These are phyloP conservation scores for Tachysurus vachellii DNA, from an alignment of 2,113 vertebrate species.

Conservation along the genomic window DNA sequence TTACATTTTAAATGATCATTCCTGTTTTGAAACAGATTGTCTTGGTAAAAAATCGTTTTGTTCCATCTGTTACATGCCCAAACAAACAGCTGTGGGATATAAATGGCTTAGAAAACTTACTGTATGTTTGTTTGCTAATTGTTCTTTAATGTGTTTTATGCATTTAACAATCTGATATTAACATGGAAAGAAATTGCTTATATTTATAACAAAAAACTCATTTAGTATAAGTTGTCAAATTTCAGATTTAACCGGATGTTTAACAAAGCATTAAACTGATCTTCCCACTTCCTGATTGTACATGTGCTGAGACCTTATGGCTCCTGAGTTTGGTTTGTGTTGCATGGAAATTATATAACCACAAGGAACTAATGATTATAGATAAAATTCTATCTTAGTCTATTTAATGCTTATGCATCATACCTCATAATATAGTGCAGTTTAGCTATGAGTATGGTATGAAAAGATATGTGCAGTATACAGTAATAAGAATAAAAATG, in stretches of 20 bases:
- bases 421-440: background rate
- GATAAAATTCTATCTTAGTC: constrained; percentile 12
- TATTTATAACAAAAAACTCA: background rate
- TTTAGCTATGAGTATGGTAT: background rate
- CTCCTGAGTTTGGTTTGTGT: constrained; percentile 33
- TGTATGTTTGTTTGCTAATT: background rate
- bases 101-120: background rate
- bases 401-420: constrained; percentile 11
- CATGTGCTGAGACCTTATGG: constrained; percentile 24
- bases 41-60: background rate
- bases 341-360: constrained; percentile 41
- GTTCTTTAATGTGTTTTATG: background rate
- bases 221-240: background rate
- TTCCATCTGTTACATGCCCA: background rate
- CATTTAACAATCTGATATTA: background rate
- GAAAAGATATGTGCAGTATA: background rate
- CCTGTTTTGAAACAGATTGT: background rate
- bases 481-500: constrained; percentile 23
- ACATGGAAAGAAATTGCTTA: background rate
- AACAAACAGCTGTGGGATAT: background rate
- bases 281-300: background rate
- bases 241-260: constrained; percentile 17
- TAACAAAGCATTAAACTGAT: constrained; percentile 3
- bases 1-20: background rate
- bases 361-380: constrained; percentile 37